These are phyloP conservation scores for Nothocercus nigrocapillus DNA, from an alignment of 2,113 vertebrate genomes.

Conservation along the genomic window DNA sequence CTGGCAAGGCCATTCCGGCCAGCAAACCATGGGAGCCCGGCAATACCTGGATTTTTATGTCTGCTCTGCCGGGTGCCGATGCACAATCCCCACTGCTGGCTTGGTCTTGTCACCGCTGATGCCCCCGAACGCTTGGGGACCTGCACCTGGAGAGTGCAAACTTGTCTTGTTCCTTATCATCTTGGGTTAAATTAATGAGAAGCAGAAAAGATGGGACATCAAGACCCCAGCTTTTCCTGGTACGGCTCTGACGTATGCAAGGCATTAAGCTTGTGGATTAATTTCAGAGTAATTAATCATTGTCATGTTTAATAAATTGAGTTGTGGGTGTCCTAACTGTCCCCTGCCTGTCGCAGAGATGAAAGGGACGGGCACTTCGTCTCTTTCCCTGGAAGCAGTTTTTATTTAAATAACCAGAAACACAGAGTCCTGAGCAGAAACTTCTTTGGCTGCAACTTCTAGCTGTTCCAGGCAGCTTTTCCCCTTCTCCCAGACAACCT, in stretches of 20 bases:
- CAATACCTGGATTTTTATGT: fast-evolving
- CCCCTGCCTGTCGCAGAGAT: neutral
- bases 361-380: neutral
- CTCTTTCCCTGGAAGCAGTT: neutral
- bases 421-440: neutral
- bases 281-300: constrained; percentile 29
- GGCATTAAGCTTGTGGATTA: neutral
- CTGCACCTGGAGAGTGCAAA: neutral
- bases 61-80: neutral
- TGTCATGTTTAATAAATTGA: neutral
- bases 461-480: fast-evolving
- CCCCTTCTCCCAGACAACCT: neutral
- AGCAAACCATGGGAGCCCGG: neutral
- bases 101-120: constrained; percentile 47
- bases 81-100: neutral
- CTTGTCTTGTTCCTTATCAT: neutral
- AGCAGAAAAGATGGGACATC: neutral
- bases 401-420: neutral
- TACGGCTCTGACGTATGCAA: neutral
- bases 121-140: neutral
- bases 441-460: neutral
- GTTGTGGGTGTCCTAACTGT: neutral
- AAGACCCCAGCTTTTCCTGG: neutral
- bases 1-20: neutral
- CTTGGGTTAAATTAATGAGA: neutral